These are phyloP conservation scores for Arothron firmamentum DNA, from an alignment of 2,113 vertebrate species.

Conservation along the genomic window DNA sequence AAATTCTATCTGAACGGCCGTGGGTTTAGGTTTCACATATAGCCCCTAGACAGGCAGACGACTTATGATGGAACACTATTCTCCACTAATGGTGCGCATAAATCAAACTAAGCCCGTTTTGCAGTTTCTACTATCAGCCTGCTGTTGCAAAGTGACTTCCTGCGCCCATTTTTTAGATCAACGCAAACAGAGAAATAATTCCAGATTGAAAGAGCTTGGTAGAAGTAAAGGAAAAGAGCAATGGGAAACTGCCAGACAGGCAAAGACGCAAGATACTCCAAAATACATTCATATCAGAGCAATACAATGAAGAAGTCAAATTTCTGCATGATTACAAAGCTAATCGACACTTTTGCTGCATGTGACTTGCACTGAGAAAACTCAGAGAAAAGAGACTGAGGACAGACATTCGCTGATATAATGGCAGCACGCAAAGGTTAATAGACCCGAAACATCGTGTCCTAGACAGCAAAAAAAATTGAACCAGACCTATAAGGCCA, in stretches of 20 bases:
- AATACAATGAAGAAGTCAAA: background rate
- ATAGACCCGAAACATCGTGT: too few relatives aligned
- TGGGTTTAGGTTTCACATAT: slow-evolving; percentile 51
- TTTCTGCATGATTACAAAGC: slow-evolving; percentile 24
- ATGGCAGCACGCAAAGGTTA: too few relatives aligned
- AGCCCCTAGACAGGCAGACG: slow-evolving; percentile 54
- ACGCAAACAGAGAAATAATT: slow-evolving; percentile 49
- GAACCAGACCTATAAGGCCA: background rate
- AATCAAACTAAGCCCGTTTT: slow-evolving; percentile 62
- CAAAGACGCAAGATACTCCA: background rate
- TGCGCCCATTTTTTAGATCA: slow-evolving; percentile 41
- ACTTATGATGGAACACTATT: slow-evolving; percentile 66
- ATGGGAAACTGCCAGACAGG: slow-evolving; percentile 18
- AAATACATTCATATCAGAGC: too few relatives aligned
- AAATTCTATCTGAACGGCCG: slow-evolving; percentile 44
- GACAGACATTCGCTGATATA: too few relatives aligned
- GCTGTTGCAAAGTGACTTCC: slow-evolving; percentile 58
- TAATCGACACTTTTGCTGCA: too few relatives aligned
- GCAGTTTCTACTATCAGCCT: slow-evolving; percentile 32
- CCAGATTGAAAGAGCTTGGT: slow-evolving; percentile 1
- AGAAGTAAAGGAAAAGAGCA: slow-evolving; percentile 7
- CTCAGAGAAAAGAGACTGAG: too few relatives aligned
- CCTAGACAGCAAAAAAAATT: slow-evolving; percentile 2
- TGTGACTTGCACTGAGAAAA: too few relatives aligned
- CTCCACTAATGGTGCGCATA: slow-evolving; percentile 60